Evolutionary conservation across 2,113 vertebrate species (phyloP), one percentile per base, ranked within the genome.

Genomic region (Tenebrosternarchus preto): DNA sequence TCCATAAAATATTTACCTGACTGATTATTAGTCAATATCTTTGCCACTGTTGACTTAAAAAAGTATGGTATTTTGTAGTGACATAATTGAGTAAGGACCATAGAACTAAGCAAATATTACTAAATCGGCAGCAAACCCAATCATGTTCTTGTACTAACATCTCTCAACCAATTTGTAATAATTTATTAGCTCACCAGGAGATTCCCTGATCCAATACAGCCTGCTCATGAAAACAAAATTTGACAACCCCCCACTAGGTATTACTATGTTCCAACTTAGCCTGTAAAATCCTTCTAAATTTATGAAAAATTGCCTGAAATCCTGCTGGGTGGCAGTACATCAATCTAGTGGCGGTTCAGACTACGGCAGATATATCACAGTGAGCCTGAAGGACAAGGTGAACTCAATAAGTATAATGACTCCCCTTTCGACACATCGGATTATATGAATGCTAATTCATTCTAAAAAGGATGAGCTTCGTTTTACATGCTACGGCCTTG

Each of bases 401-500:
- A 50, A 50, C 43, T 50, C 43, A 50, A 50, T 50, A 12, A 50
- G 43, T 15, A 50, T 50, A 50, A 50, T 50, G 12, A 50, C 43
- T 50, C 43, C 43, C 43, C 43, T 50, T 50, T 50, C 43, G 43
- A 50, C 43, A 50, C 43, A 50, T 50, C 43, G 12, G 43, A 50
- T 73, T 73, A 24, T 36, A 36, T 29, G 27, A 73, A 59, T 73
- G 55, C 3, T 57, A 72, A 56, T 56, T 56, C 50, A 27, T 72
- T 72, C 9, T 36, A 31, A 59, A 74, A 25, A 15, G 39, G 31
- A 73, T 22, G 27, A 60, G 50, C 64, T 57, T 22, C n/a, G 80
- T 76, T 53, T 80, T 84, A 84, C 86, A 68, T 82, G 25, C 22
- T 50, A 46, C 66, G 19, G 9, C 64, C 57, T 84, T 84, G 88